phyloP scores from a whole-genome alignment of 1,140 invertebrate species.

The Nephotettix cincticeps region DNA sequence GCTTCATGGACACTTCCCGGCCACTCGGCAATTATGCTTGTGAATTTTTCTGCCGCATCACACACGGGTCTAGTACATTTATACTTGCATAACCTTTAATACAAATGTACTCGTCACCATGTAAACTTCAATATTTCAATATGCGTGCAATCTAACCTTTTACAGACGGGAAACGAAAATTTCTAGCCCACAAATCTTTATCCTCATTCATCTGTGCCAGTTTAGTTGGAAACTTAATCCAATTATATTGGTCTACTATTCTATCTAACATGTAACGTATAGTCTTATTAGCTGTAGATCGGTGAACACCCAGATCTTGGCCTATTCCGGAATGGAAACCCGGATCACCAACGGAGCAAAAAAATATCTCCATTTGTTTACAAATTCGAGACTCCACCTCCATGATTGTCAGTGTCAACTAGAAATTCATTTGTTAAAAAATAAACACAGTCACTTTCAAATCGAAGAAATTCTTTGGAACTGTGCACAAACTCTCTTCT shows the following conservation, averaged over 20 bases:
- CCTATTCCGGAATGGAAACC: not conserved
- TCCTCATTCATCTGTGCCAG: constrained; percentile 1
- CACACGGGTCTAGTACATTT: not conserved
- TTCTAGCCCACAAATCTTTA: not conserved
- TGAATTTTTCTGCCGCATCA: constrained; percentile 1
- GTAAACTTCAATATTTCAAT: not conserved
- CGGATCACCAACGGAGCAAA: not conserved
- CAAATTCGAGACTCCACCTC: not conserved
- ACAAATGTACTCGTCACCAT: constrained; percentile 6
- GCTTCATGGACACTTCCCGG: constrained; percentile 18
- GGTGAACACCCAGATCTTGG: not conserved
- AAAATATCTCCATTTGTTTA: constrained; percentile 7
- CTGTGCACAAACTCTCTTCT: not conserved
- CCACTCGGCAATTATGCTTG: not conserved
- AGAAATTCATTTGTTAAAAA: constrained; percentile 7
- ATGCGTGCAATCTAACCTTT: not conserved
- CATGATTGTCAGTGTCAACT: not conserved
- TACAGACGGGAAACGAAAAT: constrained; percentile 5
- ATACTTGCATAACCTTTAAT: constrained; percentile 13
- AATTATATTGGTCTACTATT: constrained; percentile 1
- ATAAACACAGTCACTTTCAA: not conserved
- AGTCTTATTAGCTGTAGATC: not conserved
- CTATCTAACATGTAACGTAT: not conserved
- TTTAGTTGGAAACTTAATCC: not conserved
- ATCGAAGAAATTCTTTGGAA: not conserved